Evolutionary conservation across 2,113 vertebrate genomes (phyloP), one percentile per base, ranked within the genome.

Genomic region (Pluvianellus socialis): DNA sequence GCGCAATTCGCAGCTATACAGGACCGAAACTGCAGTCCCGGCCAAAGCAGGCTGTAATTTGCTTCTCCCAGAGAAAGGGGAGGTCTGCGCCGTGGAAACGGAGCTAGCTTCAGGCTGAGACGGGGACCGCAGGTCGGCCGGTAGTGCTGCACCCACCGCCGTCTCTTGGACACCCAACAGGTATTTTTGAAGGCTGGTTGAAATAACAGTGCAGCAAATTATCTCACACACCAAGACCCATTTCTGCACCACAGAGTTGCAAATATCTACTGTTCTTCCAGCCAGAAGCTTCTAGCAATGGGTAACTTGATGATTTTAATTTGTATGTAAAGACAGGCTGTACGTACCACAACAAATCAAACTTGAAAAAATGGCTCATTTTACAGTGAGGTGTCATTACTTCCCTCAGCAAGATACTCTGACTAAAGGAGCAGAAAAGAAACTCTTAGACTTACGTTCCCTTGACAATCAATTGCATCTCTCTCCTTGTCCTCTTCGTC

Each of bases 401-500:
- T 73, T 70, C 63, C 67, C 75, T 93, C 56, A 63, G 44, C 50
- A 76, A 85, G 47, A 79, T 32, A 14, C 14, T 92, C 85, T 71
- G 35, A 45, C 63, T 63, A 11, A 86, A 77, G 75, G 2, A 94
- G 82, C 63, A 91, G 62, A 33, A 61, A 50, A 93, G 66, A 92
- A 90, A 47, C 61, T 67, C 55, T 75, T 19, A 21, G 44, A 98
- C 98, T 98, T 98, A 98, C 98, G 45, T 84, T 98, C 68, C 98
- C 92, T 92, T 98, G 98, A 95, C 98, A 97, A 86, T 98, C 93
- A 80, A 63, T 86, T 53, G 98, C 96, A 73, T 99, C 97, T 73
- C 96, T 96, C 86, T 97, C 97, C 97, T 97, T 95, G 95, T 99
- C 98, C 59, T 99, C 98, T 92, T 97, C 94, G 59, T 97, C 97